Evolutionary conservation across 2,113 vertebrate genomes (phyloP), one percentile per base, ranked within the genome.

Genomic region (Megaptera novaeangliae): DNA sequence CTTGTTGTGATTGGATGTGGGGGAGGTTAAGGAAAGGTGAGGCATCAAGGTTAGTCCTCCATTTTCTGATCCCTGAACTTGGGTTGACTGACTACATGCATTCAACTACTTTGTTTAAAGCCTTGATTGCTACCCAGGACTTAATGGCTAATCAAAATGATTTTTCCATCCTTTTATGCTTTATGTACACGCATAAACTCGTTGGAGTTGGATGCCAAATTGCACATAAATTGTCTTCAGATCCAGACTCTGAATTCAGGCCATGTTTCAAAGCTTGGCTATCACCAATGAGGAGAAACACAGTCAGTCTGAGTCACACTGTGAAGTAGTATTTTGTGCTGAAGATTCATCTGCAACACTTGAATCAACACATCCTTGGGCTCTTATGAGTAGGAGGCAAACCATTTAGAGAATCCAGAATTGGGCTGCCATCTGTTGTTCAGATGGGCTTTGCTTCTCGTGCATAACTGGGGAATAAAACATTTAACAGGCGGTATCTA

Each of bases 371-470:
- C 82, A 87, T 96, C 94, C 96, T 80, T 72, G 89, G 94, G 96
- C 96, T 97, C 93, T 52, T 93, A 95, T 94, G 97, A 98, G 98
- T 97, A 96, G 98, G 98, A 97, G 98, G 98, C 96, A 97, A 97
- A 93, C 52, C 64, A 91, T 92, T 95, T 91, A 92, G 96, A 98
- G 91, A 96, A 97, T 84, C 91, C 96, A 96, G 95, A 98, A 98
- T 98, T 94, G 81, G 94, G 91, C 93, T 96, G 88, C 98, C 97
- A 98, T 98, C 98, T 99, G 98, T 96, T 90, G 92, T 41, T 95
- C 97, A n/a, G n/a, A 94, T 46, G 96, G 94, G 94, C 83, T 84
- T 96, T 93, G 68, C 57, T 92, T 94, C 97, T 97, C 68, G 80
- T 91, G 92, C 96, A 85, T 88, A 81, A 92, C 0, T 92, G 94